A percentile compares a stretch with the other conserved stretches of the same genome.
These are phyloP conservation scores for Mastigias papua DNA, from an alignment of 30 jellyfish, hydroid and myxozoan species.

Conservation along the genomic window DNA sequence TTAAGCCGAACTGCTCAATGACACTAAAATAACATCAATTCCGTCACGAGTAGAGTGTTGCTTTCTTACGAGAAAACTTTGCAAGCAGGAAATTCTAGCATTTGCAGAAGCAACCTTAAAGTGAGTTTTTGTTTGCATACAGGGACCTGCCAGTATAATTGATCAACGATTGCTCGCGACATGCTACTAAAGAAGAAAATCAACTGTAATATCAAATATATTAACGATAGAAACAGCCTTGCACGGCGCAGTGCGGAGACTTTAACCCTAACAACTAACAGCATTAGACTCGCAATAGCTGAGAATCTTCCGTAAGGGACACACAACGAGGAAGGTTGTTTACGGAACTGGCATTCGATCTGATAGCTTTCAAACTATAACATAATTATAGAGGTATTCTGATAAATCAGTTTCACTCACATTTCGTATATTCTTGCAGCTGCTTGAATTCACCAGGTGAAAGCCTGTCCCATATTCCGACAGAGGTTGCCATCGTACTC, in stretches of 20 bases:
- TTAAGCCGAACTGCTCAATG: neutral
- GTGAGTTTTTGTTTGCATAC: neutral
- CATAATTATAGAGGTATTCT: too few relatives aligned
- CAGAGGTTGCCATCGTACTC: constrained; percentile 80
- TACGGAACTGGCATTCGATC: neutral
- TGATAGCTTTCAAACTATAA: too few relatives aligned
- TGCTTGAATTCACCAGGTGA: constrained; percentile 92
- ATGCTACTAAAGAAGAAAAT: neutral
- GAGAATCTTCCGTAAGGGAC: neutral
- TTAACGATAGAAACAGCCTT: neutral
- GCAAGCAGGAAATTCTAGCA: neutral
- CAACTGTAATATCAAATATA: neutral
- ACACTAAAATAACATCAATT: neutral
- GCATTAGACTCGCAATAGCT: neutral
- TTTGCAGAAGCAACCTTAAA: neutral
- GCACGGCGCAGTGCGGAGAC: neutral
- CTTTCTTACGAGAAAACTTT: neutral
- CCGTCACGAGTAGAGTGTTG: neutral
- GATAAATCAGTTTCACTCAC: constrained; percentile 72
- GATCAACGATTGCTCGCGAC: neutral
- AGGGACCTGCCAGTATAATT: constrained; percentile 11
- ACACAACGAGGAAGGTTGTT: neutral
- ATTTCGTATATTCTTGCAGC: constrained; percentile 93
- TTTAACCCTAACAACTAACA: neutral
- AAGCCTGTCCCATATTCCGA: constrained; percentile 95